phyloP scores from a whole-genome alignment of 2,888 invertebrate genomes.

The Cerastoderma edule region DNA sequence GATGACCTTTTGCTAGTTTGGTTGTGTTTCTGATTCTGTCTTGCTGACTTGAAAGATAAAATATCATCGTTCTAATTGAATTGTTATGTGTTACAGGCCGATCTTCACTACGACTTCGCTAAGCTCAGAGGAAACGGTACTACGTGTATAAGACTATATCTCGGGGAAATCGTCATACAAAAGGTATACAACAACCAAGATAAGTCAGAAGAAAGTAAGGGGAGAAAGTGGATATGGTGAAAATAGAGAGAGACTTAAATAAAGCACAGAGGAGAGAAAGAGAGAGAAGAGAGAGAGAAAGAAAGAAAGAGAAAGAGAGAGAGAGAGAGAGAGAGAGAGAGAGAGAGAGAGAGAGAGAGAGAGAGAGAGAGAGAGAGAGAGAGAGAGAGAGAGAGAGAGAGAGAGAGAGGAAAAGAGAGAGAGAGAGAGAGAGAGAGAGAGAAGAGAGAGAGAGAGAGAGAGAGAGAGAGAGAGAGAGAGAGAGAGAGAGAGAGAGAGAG shows the following conservation, averaged over 20 bases:
- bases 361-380: background rate
- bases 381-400: background rate
- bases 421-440: background rate
- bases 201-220: background rate
- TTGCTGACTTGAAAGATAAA: too few relatives aligned
- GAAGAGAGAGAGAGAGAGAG: background rate
- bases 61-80: too few relatives aligned
- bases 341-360: background rate
- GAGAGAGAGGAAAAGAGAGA: background rate
- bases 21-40: too few relatives aligned
- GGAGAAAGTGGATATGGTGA: background rate
- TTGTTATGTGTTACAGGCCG: too few relatives aligned
- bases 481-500: background rate
- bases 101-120: too few relatives aligned
- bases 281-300: background rate
- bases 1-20: too few relatives aligned
- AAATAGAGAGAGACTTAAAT: background rate
- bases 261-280: background rate
- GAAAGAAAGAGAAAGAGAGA: background rate
- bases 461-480: background rate
- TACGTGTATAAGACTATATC: too few relatives aligned
- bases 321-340: background rate
- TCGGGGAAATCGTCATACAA: too few relatives aligned
- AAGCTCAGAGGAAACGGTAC: too few relatives aligned
- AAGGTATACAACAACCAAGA: too few relatives aligned